phyloP scores from a whole-genome alignment of 2,113 vertebrate genomes.

The Dicerorhinus sumatrensis region DNA sequence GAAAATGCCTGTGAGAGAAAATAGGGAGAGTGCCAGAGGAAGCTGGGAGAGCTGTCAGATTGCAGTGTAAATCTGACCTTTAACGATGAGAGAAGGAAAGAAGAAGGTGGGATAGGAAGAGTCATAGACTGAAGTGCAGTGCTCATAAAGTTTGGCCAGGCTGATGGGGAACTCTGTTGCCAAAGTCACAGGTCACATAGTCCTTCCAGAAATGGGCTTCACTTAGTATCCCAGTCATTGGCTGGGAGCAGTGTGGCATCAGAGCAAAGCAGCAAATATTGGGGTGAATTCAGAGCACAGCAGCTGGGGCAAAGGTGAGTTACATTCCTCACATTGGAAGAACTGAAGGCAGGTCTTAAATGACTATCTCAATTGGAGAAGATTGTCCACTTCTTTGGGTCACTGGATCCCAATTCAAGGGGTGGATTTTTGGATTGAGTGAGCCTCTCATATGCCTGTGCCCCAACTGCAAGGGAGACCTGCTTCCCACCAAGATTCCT shows the following conservation, averaged over 20 bases:
- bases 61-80: background rate
- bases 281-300: background rate
- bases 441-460: background rate
- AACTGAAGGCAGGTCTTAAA: slow-evolving; percentile 26
- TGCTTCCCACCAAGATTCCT: slow-evolving; percentile 16
- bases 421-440: background rate
- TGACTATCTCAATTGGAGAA: background rate
- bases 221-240: slow-evolving; percentile 11
- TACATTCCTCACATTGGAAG: background rate
- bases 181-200: background rate
- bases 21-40: background rate
- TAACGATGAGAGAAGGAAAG: background rate
- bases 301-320: background rate
- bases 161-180: background rate
- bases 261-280: slow-evolving; percentile 18
- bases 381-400: slow-evolving; percentile 11
- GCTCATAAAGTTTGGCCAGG: slow-evolving; percentile 16
- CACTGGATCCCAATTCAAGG: background rate
- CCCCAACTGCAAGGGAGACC: background rate
- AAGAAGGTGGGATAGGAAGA: background rate
- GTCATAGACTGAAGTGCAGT: slow-evolving; percentile 1
- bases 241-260: background rate
- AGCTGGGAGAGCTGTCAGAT: background rate
- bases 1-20: background rate
- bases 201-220: background rate